Conservation (phyloP, 1,140 invertebrate species). For the Aleiodes sp. region DNA sequence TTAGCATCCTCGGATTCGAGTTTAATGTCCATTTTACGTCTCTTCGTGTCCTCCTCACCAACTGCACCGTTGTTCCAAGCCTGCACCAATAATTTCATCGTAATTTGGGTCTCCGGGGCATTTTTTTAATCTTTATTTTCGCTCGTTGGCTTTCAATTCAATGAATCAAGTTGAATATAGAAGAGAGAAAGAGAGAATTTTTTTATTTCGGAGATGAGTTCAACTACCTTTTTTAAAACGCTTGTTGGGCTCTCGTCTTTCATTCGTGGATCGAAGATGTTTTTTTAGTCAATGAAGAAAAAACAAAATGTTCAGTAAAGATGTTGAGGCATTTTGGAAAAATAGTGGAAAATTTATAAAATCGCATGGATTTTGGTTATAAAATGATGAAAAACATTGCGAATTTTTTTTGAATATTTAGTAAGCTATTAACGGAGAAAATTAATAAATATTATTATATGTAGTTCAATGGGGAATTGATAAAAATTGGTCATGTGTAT, state of each 20-base stretch:
- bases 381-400: too few relatives aligned
- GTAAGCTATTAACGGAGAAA: too few relatives aligned
- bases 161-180: slow-evolving; percentile 42
- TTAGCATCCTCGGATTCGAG: slow-evolving; percentile 76
- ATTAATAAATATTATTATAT: too few relatives aligned
- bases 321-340: too few relatives aligned
- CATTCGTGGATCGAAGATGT: neutral
- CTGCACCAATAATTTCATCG: slow-evolving; percentile 42
- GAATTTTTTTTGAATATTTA: too few relatives aligned
- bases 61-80: slow-evolving; percentile 52
- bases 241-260: neutral
- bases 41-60: slow-evolving; percentile 67
- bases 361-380: too few relatives aligned
- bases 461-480: too few relatives aligned
- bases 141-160: slow-evolving; percentile 41
- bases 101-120: slow-evolving; percentile 29
- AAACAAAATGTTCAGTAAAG: too few relatives aligned
- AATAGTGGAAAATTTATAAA: too few relatives aligned
- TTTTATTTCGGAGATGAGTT: slow-evolving; percentile 38
- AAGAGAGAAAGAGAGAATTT: neutral
- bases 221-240: slow-evolving; percentile 48
- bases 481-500: too few relatives aligned
- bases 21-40: slow-evolving; percentile 72
- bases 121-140: too few relatives aligned
- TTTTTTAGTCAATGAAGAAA: too few relatives aligned